Evolutionary conservation across 2,113 vertebrate genomes (phyloP).

Genomic region (Vicugna pacos): DNA sequence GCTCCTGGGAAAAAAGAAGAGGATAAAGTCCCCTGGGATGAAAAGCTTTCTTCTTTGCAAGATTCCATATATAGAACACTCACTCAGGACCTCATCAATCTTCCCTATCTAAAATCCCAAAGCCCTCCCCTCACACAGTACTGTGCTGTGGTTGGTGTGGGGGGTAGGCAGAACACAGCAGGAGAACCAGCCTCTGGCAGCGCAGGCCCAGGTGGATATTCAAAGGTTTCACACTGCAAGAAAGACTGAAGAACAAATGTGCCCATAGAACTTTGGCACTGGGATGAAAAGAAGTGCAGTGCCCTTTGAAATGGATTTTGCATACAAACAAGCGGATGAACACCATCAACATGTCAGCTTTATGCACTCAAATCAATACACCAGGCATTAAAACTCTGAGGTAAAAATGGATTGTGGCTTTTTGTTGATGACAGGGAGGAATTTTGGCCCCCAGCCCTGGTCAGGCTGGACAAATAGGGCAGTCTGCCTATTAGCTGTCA

Average conservation of each 20-base stretch:
- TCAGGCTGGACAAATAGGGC: conserved; percentile 45
- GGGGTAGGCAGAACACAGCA: neutral
- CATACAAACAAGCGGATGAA: conserved; percentile 8
- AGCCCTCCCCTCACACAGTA: neutral
- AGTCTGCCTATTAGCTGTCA: conserved; percentile 40
- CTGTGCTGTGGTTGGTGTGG: neutral
- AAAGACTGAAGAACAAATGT: conserved; percentile 16
- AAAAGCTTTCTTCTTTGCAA: neutral
- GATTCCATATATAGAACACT: neutral
- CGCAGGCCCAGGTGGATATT: neutral
- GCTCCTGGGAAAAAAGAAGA: neutral
- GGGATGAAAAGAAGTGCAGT: conserved; percentile 21
- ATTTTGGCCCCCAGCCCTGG: conserved; percentile 69
- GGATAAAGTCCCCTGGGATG: neutral
- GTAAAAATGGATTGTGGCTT: conserved; percentile 70
- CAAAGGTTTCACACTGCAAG: conserved; percentile 22
- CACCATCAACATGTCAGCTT: conserved; percentile 44
- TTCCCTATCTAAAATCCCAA: neutral
- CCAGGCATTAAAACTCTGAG: conserved; percentile 43
- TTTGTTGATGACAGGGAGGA: conserved; percentile 70
- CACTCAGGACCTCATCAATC: neutral
- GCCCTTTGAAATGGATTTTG: conserved; percentile 59
- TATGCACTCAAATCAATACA: conserved; percentile 67
- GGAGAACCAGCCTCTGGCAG: neutral
- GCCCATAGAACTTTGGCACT: neutral